Conservation (phyloP, 1,140 invertebrate species). For the Triops cancriformis region DNA sequence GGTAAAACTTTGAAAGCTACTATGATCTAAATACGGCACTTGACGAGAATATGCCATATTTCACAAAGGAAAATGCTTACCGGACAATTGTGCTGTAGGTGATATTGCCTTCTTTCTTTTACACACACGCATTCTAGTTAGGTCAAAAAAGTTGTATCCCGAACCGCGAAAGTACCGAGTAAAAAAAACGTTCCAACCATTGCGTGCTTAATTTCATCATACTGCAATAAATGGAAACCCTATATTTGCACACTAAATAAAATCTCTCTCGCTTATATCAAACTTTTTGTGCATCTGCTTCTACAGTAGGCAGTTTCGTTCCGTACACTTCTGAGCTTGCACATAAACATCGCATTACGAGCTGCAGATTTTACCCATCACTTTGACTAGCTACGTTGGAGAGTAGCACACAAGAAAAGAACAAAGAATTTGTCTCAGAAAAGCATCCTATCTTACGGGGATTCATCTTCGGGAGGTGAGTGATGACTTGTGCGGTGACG, state of each 20-base stretch:
- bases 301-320: background rate
- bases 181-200: background rate
- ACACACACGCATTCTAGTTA: background rate
- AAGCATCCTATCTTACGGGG: background rate
- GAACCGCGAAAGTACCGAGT: background rate
- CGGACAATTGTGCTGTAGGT: background rate
- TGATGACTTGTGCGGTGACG: background rate
- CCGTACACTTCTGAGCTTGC: background rate
- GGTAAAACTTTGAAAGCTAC: background rate
- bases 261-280: background rate
- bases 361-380: background rate
- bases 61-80: background rate
- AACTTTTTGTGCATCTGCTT: background rate
- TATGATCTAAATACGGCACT: too few relatives aligned
- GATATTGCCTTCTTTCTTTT: background rate
- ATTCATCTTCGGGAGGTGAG: background rate
- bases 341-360: background rate
- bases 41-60: too few relatives aligned
- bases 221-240: background rate
- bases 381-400: conserved; percentile 1
- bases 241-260: background rate
- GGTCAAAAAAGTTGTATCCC: background rate
- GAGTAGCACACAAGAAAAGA: background rate
- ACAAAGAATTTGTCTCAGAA: background rate
- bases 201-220: background rate